Percentiles rank a stretch among this genome's conserved stretches.
Evolutionary conservation across 2,888 invertebrate species (phyloP).

Genomic region (Cremastinae sp.): DNA sequence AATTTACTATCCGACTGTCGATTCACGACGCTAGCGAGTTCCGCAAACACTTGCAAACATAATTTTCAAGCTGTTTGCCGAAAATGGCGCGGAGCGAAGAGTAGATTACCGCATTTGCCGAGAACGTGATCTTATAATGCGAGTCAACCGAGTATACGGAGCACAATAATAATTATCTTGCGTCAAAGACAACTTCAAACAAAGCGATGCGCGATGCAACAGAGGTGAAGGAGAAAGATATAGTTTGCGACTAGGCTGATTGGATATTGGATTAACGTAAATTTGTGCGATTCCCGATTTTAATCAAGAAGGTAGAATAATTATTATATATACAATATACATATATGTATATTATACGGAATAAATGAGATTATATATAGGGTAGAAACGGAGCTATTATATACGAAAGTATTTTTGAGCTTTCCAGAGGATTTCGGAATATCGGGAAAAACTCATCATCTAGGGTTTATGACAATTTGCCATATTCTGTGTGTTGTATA

Average conservation of each 20-base stretch:
- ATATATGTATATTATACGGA: background rate
- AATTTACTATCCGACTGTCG: slow-evolving; percentile 10
- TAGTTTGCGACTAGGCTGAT: slow-evolving; percentile 21
- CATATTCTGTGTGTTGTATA: too few species aligned
- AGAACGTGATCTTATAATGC: slow-evolving; percentile 49
- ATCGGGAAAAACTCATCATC: too few species aligned
- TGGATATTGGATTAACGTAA: slow-evolving; percentile 42
- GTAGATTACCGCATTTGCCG: slow-evolving; percentile 34
- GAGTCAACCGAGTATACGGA: slow-evolving; percentile 17
- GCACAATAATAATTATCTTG: slow-evolving; percentile 30
- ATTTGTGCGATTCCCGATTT: slow-evolving; percentile 20
- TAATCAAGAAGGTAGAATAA: slow-evolving; percentile 29
- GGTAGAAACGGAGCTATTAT: too few species aligned
- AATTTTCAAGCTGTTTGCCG: slow-evolving; percentile 33
- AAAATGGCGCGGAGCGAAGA: slow-evolving; percentile 3
- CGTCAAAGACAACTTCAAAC: slow-evolving; percentile 13
- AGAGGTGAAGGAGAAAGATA: background rate
- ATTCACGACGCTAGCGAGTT: slow-evolving; percentile 30
- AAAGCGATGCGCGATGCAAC: slow-evolving; percentile 24
- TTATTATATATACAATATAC: background rate
- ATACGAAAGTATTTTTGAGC: too few species aligned
- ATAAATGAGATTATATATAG: too few species aligned
- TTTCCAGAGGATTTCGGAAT: too few species aligned
- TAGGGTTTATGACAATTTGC: too few species aligned
- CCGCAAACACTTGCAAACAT: slow-evolving; percentile 41